Evolutionary conservation across 2,113 vertebrate species (phyloP).

Genomic region (Manacus vitellinus): DNA sequence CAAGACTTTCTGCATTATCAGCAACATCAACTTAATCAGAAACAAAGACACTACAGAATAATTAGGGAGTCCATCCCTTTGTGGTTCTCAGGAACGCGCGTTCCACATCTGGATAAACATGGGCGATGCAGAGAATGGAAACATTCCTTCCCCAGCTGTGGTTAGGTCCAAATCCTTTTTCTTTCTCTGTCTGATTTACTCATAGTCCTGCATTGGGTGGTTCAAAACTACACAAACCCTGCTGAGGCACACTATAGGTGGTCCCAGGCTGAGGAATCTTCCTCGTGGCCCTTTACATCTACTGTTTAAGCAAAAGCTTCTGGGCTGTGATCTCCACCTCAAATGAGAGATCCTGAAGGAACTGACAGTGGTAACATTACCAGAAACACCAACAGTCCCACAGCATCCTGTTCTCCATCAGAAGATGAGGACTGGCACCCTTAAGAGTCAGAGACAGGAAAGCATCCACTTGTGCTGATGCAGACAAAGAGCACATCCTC

Average conservation of each 20-base stretch:
- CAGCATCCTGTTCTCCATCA: neutral
- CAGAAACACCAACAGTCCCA: neutral
- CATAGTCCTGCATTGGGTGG: neutral
- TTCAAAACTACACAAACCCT: neutral
- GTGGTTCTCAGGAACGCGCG: neutral
- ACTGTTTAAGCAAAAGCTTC: neutral
- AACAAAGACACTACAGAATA: neutral
- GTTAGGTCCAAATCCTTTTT: neutral
- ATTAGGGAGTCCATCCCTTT: neutral
- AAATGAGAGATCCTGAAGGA: neutral
- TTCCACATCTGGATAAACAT: conserved; percentile 53
- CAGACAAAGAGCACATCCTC: neutral
- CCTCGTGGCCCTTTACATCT: neutral
- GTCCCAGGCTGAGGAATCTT: neutral
- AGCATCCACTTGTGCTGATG: neutral
- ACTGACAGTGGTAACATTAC: neutral
- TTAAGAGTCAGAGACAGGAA: neutral
- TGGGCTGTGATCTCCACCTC: neutral
- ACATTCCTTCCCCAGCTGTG: conserved; percentile 22
- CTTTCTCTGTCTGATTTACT: neutral
- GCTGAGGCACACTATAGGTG: neutral
- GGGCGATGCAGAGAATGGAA: neutral
- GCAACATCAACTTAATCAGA: neutral
- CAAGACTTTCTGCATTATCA: neutral
- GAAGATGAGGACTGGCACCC: neutral